Conservation (phyloP, 1,140 invertebrate genomes). For the Drosophila ogumai region DNA sequence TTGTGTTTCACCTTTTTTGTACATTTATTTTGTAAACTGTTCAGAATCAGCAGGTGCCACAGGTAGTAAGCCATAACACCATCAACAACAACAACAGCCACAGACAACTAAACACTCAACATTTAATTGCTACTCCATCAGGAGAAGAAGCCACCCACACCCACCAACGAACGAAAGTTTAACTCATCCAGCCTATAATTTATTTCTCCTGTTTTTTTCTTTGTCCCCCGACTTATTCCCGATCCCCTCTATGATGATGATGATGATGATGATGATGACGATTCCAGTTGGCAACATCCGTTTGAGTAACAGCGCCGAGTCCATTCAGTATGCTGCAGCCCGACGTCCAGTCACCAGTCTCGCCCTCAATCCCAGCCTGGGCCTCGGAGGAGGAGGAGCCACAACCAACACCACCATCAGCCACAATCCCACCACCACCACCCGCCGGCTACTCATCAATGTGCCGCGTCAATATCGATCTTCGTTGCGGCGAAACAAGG, state of each 20-base stretch:
- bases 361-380: slow-evolving; percentile 77
- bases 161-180: slow-evolving; percentile 20
- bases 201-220: slow-evolving; percentile 59
- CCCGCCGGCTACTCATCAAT: slow-evolving; percentile 86
- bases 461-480: slow-evolving; percentile 89
- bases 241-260: slow-evolving; percentile 11
- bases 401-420: slow-evolving; percentile 4
- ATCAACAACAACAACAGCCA: slow-evolving; percentile 33
- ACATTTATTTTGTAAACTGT: slow-evolving; percentile 36
- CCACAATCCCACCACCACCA: slow-evolving; percentile 85
- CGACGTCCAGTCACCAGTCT: slow-evolving; percentile 85
- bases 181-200: slow-evolving; percentile 56
- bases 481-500: slow-evolving; percentile 89
- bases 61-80: slow-evolving; percentile 39
- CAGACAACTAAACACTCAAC: slow-evolving; percentile 13
- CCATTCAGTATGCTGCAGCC: slow-evolving; percentile 85
- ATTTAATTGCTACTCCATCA: slow-evolving; percentile 14
- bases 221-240: slow-evolving; percentile 18
- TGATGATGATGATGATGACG: slow-evolving; percentile 7
- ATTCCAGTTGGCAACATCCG: slow-evolving; percentile 86
- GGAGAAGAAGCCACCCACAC: slow-evolving; percentile 30
- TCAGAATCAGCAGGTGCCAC: slow-evolving; percentile 17
- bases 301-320: slow-evolving; percentile 89
- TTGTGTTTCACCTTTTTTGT: slow-evolving; percentile 27
- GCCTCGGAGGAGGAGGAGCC: slow-evolving; percentile 4